Evolutionary conservation across 2,888 invertebrate species (phyloP).

Genomic region (Spodoptera littoralis): DNA sequence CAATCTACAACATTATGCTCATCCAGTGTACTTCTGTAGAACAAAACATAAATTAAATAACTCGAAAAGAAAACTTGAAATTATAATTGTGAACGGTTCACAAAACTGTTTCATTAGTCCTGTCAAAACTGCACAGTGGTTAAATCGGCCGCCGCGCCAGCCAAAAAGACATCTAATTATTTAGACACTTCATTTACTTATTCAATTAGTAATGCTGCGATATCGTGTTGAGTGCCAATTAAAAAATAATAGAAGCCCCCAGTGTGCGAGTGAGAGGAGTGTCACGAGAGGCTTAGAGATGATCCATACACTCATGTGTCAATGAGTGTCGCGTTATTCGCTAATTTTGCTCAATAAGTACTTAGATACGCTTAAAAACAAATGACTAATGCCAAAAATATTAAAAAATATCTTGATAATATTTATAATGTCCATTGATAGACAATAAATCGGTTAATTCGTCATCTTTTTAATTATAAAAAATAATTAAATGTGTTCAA

Average conservation of each 20-base stretch:
- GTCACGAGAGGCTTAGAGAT: conserved; percentile 76
- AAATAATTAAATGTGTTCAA: too few relatives aligned
- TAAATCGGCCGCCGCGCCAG: conserved; percentile 64
- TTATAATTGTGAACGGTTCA: conserved; percentile 8
- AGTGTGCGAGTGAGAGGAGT: conserved; percentile 75
- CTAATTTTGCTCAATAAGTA: conserved; percentile 29
- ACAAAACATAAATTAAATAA: too few relatives aligned
- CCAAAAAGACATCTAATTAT: conserved; percentile 85
- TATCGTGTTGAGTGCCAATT: conserved; percentile 85
- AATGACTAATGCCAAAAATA: not conserved
- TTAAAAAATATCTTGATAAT: too few relatives aligned
- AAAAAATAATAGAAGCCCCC: conserved; percentile 85
- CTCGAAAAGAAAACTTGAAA: too few relatives aligned
- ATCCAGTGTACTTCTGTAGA: too few relatives aligned
- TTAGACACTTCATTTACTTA: conserved; percentile 87
- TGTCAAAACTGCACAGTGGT: conserved; percentile 57
- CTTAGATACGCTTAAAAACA: not conserved
- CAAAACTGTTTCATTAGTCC: conserved; percentile 35
- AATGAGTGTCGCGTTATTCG: conserved; percentile 50
- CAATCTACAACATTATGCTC: too few relatives aligned
- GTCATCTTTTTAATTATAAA: not conserved
- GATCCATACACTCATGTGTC: conserved; percentile 61
- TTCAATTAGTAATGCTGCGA: conserved; percentile 85
- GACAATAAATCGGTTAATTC: not conserved
- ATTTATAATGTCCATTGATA: not conserved